phyloP scores from a whole-genome alignment of 2,888 invertebrate genomes.

The Phortica magna region DNA sequence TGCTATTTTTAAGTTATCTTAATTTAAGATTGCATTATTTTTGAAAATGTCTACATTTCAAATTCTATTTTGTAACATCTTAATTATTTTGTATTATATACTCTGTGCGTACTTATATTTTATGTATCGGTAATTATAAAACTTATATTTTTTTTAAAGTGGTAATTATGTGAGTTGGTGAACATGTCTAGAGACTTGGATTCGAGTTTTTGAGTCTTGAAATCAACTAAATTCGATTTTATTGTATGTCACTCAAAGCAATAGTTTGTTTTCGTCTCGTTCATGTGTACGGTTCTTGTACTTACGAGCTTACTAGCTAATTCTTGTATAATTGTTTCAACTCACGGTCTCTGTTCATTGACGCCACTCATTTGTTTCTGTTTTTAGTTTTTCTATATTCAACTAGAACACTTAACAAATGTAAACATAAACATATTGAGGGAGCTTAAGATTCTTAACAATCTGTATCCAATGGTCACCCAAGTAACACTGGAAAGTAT shows the following conservation, averaged over 20 bases:
- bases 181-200: background rate
- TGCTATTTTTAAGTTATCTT: background rate
- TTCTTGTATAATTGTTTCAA: no score
- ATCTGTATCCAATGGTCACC: background rate
- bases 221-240: no score
- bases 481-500: no score
- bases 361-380: background rate
- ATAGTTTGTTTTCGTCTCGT: no score
- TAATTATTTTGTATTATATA: slow-evolving; percentile 10
- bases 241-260: no score
- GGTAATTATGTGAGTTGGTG: background rate
- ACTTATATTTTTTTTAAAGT: background rate
- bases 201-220: no score
- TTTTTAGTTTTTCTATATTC: background rate
- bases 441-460: background rate
- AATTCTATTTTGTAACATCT: background rate
- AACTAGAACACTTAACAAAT: slow-evolving; percentile 8
- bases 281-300: no score
- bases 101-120: slow-evolving; percentile 14
- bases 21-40: background rate
- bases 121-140: background rate
- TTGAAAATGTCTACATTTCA: background rate
- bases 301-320: no score
- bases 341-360: background rate
- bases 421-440: background rate